Evolutionary conservation across 2,888 invertebrate genomes (phyloP).

Genomic region (Drosophila nigricruria): DNA sequence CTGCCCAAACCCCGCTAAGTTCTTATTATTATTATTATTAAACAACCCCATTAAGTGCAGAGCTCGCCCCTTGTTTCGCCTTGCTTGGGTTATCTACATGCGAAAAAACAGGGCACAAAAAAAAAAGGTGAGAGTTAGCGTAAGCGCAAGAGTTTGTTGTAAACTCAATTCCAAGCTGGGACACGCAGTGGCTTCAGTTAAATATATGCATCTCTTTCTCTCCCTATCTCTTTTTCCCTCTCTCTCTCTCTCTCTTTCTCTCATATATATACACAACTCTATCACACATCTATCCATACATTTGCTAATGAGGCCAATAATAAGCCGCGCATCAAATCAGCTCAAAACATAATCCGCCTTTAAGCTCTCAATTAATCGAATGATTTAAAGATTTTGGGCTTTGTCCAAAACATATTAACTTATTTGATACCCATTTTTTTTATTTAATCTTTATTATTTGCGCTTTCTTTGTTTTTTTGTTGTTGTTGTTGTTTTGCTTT

Average conservation of each 20-base stretch:
- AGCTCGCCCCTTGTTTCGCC: slow-evolving; percentile 25
- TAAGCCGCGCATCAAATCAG: slow-evolving; percentile 26
- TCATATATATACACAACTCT: neutral
- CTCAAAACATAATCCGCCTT: slow-evolving; percentile 25
- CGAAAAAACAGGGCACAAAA: slow-evolving; percentile 3
- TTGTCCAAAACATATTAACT: slow-evolving; percentile 21
- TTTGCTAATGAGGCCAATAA: slow-evolving; percentile 42
- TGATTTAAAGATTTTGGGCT: slow-evolving; percentile 34
- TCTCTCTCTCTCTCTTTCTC: neutral
- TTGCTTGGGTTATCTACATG: slow-evolving; percentile 58
- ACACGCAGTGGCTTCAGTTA: slow-evolving; percentile 29
- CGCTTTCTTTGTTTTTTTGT: neutral
- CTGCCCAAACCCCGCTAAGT: slow-evolving; percentile 65
- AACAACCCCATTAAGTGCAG: slow-evolving; percentile 74
- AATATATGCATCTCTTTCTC: neutral
- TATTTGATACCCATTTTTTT: neutral
- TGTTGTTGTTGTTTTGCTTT: slow-evolving; percentile 10
- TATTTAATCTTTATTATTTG: slow-evolving; percentile 2
- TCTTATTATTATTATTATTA: slow-evolving; percentile 75
- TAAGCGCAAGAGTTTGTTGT: neutral
- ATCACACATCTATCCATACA: neutral
- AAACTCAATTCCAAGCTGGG: slow-evolving; percentile 64
- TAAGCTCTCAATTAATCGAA: slow-evolving; percentile 27
- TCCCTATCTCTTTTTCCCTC: neutral
- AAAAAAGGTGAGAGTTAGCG: slow-evolving; percentile 8